Evolutionary conservation across 2,888 invertebrate species (phyloP).

Genomic region (Idaea dimidiata): DNA sequence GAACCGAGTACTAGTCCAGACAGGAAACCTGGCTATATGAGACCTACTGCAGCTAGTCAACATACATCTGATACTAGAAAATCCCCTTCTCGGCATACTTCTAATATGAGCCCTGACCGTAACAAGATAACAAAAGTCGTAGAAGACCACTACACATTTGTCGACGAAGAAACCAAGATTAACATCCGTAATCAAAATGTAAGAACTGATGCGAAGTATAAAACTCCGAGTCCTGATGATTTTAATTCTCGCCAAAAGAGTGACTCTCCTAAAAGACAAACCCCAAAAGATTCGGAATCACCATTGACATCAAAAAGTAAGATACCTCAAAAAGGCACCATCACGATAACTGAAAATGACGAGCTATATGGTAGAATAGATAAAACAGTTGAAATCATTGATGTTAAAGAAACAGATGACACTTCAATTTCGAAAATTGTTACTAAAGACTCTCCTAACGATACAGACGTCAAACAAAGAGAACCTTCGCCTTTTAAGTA

Average conservation of each 20-base stretch:
- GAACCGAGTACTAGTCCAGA: conserved; percentile 35
- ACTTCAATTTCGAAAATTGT: conserved; percentile 13
- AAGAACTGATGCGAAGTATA: conserved; percentile 23
- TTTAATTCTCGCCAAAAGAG: conserved; percentile 26
- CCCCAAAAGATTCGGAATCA: conserved; percentile 23
- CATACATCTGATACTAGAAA: conserved; percentile 29
- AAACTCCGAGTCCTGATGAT: conserved; percentile 11
- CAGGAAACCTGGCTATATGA: conserved; percentile 50
- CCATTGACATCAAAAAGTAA: conserved; percentile 30
- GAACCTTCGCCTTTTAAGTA: conserved; percentile 31
- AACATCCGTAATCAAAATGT: conserved; percentile 44
- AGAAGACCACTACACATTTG: conserved; percentile 62
- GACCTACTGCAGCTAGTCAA: conserved; percentile 45
- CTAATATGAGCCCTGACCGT: conserved; percentile 38
- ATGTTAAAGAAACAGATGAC: conserved; percentile 26
- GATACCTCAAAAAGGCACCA: conserved; percentile 46
- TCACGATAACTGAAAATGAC: conserved; percentile 36
- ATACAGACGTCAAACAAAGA: conserved; percentile 18
- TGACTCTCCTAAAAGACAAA: conserved; percentile 36
- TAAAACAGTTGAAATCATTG: conserved; percentile 26
- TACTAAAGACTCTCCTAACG: conserved; percentile 14
- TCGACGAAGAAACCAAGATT: conserved; percentile 70
- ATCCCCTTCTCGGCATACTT: conserved; percentile 32
- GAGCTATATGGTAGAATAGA: conserved; percentile 23
- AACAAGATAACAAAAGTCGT: conserved; percentile 39